phyloP scores from a whole-genome alignment of 2,888 invertebrate species.

The Odontocolon sp. region DNA sequence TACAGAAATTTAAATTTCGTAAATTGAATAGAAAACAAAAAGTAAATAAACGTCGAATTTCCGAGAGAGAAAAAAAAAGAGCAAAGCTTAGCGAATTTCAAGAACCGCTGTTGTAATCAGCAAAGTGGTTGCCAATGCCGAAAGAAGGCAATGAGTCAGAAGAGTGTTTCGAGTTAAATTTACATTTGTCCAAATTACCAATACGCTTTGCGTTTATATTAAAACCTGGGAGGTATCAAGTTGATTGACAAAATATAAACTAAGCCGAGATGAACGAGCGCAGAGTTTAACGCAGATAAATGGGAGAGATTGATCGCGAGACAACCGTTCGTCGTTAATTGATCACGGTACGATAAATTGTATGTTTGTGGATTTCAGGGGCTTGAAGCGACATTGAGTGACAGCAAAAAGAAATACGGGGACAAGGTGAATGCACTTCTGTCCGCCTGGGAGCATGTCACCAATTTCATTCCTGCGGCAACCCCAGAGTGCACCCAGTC shows the following conservation, averaged over 20 bases:
- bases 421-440: constrained; percentile 81
- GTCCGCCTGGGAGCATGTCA: constrained; percentile 81
- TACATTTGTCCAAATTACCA: not conserved
- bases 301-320: not conserved
- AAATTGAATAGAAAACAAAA: too few species aligned
- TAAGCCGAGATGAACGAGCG: too few species aligned
- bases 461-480: constrained; percentile 78
- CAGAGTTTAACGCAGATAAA: too few species aligned
- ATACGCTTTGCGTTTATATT: constrained; percentile 6
- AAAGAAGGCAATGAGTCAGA: not conserved
- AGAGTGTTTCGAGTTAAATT: constrained; percentile 1
- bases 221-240: constrained; percentile 22
- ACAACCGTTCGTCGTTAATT: not conserved
- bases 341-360: not conserved
- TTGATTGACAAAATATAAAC: constrained; percentile 38
- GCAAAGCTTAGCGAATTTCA: too few species aligned
- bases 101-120: constrained; percentile 43
- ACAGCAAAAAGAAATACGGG: constrained; percentile 81
- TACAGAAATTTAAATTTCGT: too few species aligned
- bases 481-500: constrained; percentile 78
- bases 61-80: not conserved
- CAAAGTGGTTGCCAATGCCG: constrained; percentile 41
- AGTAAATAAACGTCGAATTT: too few species aligned
- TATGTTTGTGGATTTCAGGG: constrained; percentile 73
- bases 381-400: constrained; percentile 81